A percentile compares a stretch with the other conserved stretches of the same genome.
Evolutionary conservation across 1,140 invertebrate species (phyloP).

Genomic region (Dendroctonus ponderosae): DNA sequence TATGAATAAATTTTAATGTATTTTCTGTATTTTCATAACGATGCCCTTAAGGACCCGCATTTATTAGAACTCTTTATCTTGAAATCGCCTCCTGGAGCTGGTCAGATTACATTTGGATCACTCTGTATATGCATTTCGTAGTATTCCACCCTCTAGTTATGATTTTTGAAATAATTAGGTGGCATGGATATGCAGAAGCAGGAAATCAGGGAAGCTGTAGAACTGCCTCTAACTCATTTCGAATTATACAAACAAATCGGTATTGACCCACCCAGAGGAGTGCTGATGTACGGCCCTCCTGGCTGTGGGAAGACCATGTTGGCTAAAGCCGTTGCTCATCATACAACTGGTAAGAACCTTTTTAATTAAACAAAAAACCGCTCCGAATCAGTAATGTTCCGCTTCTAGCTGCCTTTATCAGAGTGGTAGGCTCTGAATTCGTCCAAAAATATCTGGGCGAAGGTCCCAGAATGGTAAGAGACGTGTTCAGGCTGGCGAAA

Average conservation of each 20-base stretch:
- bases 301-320: slow-evolving; percentile 98
- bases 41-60: too few species aligned
- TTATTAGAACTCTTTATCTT: too few species aligned
- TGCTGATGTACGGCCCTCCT: slow-evolving; percentile 98
- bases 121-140: too few species aligned
- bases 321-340: slow-evolving; percentile 97
- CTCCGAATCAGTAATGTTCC: slow-evolving; percentile 7
- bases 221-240: slow-evolving; percentile 96
- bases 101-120: too few species aligned
- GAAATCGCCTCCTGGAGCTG: too few species aligned
- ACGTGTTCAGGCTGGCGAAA: slow-evolving; percentile 97
- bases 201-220: slow-evolving; percentile 98
- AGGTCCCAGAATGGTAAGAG: slow-evolving; percentile 98
- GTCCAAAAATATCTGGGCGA: slow-evolving; percentile 99
- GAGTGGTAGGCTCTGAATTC: slow-evolving; percentile 99
- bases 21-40: too few species aligned
- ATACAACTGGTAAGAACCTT: slow-evolving; percentile 76
- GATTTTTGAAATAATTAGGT: slow-evolving; percentile 27
- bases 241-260: slow-evolving; percentile 99
- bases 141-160: too few species aligned
- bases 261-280: slow-evolving; percentile 95
- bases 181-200: slow-evolving; percentile 99
- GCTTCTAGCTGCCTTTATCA: slow-evolving; percentile 87
- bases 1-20: too few species aligned
- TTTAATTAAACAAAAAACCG: too few species aligned